Conservation (phyloP, 1,140 invertebrate genomes). For the Bombus picipes region DNA sequence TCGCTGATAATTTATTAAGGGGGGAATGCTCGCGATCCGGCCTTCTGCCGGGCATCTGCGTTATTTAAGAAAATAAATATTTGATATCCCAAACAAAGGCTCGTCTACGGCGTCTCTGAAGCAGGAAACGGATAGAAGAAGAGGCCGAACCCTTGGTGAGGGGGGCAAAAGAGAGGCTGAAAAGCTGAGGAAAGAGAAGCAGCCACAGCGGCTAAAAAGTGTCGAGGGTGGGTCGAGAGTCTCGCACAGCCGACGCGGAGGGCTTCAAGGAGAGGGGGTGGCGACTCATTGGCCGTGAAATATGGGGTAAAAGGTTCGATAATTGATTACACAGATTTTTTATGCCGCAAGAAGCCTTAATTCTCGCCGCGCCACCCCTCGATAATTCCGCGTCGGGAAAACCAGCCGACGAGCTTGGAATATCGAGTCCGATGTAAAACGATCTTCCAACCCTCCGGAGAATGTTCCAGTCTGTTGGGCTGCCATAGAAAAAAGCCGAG, state of each 20-base stretch:
- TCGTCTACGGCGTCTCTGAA: slow-evolving; percentile 34
- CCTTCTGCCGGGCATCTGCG: slow-evolving; percentile 43
- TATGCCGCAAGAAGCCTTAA: slow-evolving; percentile 82
- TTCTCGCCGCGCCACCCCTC: slow-evolving; percentile 77
- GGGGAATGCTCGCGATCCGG: slow-evolving; percentile 57
- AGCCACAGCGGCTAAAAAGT: slow-evolving; percentile 67
- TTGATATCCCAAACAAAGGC: slow-evolving; percentile 73
- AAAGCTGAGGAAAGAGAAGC: slow-evolving; percentile 48
- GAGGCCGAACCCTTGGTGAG: slow-evolving; percentile 15
- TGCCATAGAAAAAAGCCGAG: neutral
- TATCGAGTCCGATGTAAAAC: slow-evolving; percentile 71
- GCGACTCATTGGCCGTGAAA: slow-evolving; percentile 81
- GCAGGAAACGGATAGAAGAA: slow-evolving; percentile 17
- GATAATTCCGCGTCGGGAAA: slow-evolving; percentile 77
- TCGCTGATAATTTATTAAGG: slow-evolving; percentile 73
- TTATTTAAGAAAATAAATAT: slow-evolving; percentile 74
- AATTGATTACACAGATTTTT: slow-evolving; percentile 83
- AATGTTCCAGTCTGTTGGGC: slow-evolving; percentile 28
- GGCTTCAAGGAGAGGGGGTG: slow-evolving; percentile 69
- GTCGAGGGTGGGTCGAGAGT: slow-evolving; percentile 69
- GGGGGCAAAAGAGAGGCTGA: slow-evolving; percentile 6
- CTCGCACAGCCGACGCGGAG: slow-evolving; percentile 51
- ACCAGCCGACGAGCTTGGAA: slow-evolving; percentile 74
- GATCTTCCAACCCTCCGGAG: slow-evolving; percentile 38
- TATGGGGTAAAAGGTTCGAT: slow-evolving; percentile 82